Conservation (phyloP, 2,113 vertebrate species). For the Stigmatopora argus region DNA sequence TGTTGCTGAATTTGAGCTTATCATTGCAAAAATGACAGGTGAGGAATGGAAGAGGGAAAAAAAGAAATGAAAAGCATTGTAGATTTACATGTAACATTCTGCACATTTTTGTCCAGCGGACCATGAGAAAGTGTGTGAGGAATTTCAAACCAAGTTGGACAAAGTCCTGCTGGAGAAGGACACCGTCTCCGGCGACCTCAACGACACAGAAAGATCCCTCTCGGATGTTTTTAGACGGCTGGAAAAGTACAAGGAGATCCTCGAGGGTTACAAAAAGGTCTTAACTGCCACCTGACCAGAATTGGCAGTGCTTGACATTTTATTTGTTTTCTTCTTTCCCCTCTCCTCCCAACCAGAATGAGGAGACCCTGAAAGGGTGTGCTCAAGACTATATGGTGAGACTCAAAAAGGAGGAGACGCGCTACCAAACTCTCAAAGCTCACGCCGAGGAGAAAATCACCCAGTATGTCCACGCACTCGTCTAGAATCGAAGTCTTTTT, state of each 20-base stretch:
- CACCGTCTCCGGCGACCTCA: conserved; percentile 76
- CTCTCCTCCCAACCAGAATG: no score
- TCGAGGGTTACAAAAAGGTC: conserved; percentile 84
- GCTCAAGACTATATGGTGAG: conserved; percentile 76
- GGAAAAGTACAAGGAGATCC: conserved; percentile 83
- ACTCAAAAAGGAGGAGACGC: conserved; percentile 81
- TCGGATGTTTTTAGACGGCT: conserved; percentile 85
- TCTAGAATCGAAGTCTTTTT: neutral
- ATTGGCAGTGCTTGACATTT: neutral
- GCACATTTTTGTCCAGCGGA: conserved; percentile 62
- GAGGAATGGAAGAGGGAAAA: conserved; percentile 9
- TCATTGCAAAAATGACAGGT: conserved; percentile 79
- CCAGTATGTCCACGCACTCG: conserved; percentile 62
- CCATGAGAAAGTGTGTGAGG: conserved; percentile 72
- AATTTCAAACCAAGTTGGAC: conserved; percentile 65
- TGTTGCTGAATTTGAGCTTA: conserved; percentile 77
- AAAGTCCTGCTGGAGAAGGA: conserved; percentile 75
- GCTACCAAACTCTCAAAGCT: conserved; percentile 84
- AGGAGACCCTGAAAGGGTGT: conserved; percentile 83
- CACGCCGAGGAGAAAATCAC: conserved; percentile 87
- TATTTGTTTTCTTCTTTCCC: neutral
- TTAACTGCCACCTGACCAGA: neutral
- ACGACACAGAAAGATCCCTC: conserved; percentile 80
- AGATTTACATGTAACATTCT: neutral
- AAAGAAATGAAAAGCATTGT: neutral